Evolutionary conservation across 2,797 vertebrate species (phyloP), one percentile per base, ranked within the genome.

Genomic region (Pseudopleuronectes americanus): DNA sequence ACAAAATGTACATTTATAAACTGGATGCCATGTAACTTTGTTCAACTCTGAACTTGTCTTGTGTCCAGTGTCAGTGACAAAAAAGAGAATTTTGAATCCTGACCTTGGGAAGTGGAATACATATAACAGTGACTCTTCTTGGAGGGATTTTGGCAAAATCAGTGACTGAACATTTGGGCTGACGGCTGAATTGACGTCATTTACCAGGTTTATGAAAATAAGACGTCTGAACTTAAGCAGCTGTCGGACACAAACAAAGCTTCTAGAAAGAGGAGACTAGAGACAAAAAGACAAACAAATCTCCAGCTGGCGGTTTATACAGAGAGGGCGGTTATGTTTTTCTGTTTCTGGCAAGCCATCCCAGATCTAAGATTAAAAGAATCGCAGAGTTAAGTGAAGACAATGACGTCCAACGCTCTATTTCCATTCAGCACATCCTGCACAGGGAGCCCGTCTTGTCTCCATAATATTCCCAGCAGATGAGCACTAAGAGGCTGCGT

Each of bases 361-460:
- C 60, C 26, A 81, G 53, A 70, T 68, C 33, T 41, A 24, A 71
- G 49, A 55, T 17, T 43, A 17, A 43, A 17, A 26, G 22, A 74
- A 62, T 8, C 4, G 17, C 24, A 53, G 12, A 12, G 19, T 22
- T 57, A 24, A 68, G 21, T 48, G 26, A 57, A 70, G 56, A 67
- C 36, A 64, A 43, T 70, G 74, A 76, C 31, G 54, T 81, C 62
- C 64, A 10, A 47, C 22, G 60, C 62, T 72, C 59, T 76, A 79
- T 82, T 74, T 77, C 54, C 48, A 70, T 54, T 79, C 56, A 63
- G 64, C 49, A 76, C 64, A 81, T 66, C 48, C 57, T 72, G 76
- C 57, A 62, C 64, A 43, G 17, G 31, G 52, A 58, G 59, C 16
- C 24, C 52, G 52, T 71, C 76, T 74, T 64, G 70, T 41, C 31